Conservation (phyloP, 2,113 vertebrate genomes). For the Equus quagga region DNA sequence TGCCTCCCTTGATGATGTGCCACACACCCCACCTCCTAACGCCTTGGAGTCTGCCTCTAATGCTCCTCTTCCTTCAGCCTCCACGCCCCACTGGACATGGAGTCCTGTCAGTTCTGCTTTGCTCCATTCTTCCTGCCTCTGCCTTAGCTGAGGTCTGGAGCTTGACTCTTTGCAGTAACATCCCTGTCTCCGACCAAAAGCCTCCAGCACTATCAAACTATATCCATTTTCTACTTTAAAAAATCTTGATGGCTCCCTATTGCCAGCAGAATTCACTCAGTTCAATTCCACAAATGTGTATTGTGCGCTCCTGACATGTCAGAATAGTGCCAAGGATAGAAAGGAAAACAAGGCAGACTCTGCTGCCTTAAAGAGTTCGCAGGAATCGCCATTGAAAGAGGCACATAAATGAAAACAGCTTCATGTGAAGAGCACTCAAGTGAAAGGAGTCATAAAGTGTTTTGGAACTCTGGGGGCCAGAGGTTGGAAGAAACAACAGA, state of each 20-base stretch:
- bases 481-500: background rate
- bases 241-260: background rate
- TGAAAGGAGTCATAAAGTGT: background rate
- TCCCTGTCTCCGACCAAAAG: background rate
- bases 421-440: background rate
- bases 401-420: background rate
- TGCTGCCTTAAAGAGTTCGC: background rate
- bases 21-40: rapidly evolving
- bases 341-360: background rate
- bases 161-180: background rate
- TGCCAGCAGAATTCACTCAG: background rate
- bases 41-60: background rate
- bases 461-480: background rate
- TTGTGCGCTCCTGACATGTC: rapidly evolving
- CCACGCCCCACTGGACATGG: background rate
- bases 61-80: background rate
- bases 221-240: background rate
- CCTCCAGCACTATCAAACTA: background rate
- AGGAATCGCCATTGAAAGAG: background rate
- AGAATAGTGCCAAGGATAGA: background rate
- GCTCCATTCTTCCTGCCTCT: background rate
- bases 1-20: too few relatives aligned
- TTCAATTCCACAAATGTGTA: background rate
- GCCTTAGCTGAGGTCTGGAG: background rate
- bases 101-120: background rate